These are phyloP conservation scores for Cherax destructor DNA, from an alignment of 1,140 invertebrate genomes.

Conservation along the genomic window DNA sequence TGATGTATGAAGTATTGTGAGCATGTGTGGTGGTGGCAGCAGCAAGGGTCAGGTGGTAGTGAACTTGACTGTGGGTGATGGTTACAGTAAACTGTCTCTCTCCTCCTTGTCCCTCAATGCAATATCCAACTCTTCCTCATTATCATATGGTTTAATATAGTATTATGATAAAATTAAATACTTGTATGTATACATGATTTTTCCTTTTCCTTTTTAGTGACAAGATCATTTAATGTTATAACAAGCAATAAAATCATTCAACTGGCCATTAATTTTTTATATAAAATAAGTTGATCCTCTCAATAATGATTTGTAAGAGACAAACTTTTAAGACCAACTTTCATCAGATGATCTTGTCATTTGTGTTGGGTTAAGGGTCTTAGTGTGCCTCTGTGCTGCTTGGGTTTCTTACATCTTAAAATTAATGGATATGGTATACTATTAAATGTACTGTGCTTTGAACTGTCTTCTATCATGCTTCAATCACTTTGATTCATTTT, in stretches of 20 bases:
- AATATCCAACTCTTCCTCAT: conserved; percentile 65
- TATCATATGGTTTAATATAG: conserved; percentile 65
- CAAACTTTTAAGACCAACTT: no score
- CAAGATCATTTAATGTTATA: conserved; percentile 3
- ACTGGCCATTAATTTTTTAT: not conserved
- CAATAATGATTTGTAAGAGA: no score
- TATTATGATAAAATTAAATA: conserved; percentile 69
- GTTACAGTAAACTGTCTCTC: conserved; percentile 55
- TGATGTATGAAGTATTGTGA: conserved; percentile 17
- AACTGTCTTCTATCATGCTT: no score
- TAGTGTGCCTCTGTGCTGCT: not conserved
- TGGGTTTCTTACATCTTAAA: no score
- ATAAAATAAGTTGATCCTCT: not conserved
- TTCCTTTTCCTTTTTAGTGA: conserved; percentile 20
- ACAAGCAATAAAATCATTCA: not conserved
- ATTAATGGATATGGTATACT: no score
- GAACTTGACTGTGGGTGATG: conserved; percentile 48
- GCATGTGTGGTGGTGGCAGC: conserved; percentile 59
- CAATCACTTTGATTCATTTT: no score
- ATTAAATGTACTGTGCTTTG: no score
- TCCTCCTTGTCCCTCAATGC: conserved; percentile 38
- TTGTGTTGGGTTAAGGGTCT: not conserved
- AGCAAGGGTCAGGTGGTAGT: conserved; percentile 18
- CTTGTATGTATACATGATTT: conserved; percentile 55
- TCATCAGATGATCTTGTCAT: not conserved